phyloP scores from a whole-genome alignment of 2,113 vertebrate genomes.

The Symphodus melops region DNA sequence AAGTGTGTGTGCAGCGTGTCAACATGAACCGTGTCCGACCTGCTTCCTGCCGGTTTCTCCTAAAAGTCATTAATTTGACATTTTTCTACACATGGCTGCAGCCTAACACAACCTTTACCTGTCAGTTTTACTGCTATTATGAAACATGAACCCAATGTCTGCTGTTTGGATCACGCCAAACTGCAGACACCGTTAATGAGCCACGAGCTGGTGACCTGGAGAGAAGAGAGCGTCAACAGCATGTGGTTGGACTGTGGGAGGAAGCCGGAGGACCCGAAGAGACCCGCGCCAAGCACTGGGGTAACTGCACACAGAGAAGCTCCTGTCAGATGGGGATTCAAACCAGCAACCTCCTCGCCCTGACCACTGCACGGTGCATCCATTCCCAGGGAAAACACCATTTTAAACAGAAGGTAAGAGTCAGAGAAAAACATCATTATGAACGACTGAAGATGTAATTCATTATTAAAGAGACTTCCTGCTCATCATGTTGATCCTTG shows the following conservation, averaged over 20 bases:
- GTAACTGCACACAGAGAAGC: too few relatives aligned
- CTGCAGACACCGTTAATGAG: not conserved
- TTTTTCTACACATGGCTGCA: not conserved
- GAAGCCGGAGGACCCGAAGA: too few relatives aligned
- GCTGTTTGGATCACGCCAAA: not conserved
- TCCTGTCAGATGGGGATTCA: too few relatives aligned
- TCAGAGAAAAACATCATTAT: too few relatives aligned
- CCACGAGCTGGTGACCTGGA: not conserved
- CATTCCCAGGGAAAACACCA: too few relatives aligned
- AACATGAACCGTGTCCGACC: not conserved
- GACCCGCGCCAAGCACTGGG: too few relatives aligned
- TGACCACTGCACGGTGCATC: too few relatives aligned
- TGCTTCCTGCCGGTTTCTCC: not conserved
- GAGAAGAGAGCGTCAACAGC: too few relatives aligned
- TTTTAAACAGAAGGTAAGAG: too few relatives aligned
- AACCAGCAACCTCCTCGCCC: too few relatives aligned
- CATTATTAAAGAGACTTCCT: not conserved
- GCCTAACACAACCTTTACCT: not conserved
- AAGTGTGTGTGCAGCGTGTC: not conserved
- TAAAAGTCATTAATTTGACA: not conserved
- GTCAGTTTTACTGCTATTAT: not conserved
- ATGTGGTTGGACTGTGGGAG: too few relatives aligned
- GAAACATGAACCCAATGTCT: not conserved
- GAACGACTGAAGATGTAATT: too few relatives aligned
- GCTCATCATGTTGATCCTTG: not conserved